Percentiles rank a stretch among this genome's conserved stretches.
phyloP scores from a whole-genome alignment of 2,888 invertebrate species.

The Pocota personata region DNA sequence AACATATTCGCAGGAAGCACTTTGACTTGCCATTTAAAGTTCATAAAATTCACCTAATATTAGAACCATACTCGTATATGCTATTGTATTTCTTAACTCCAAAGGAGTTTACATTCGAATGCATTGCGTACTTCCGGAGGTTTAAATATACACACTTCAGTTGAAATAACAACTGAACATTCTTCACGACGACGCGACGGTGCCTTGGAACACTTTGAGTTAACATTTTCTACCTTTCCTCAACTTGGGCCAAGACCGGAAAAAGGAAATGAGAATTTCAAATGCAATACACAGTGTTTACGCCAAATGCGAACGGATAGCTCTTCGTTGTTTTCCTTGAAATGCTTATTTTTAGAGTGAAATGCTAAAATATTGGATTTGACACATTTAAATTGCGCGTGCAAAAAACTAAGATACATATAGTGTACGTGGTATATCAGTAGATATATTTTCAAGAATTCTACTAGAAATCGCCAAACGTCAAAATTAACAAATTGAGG shows the following conservation, averaged over 20 bases:
- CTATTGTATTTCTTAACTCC: constrained; percentile 14
- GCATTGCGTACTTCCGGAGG: constrained; percentile 71
- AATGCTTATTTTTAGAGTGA: constrained; percentile 32
- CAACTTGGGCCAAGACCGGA: constrained; percentile 39
- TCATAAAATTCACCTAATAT: constrained; percentile 27
- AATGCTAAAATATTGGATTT: constrained; percentile 38
- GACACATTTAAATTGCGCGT: constrained; percentile 55
- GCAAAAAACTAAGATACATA: too few relatives aligned
- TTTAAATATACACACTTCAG: constrained; percentile 17
- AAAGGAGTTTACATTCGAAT: constrained; percentile 49
- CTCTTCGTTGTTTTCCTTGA: not conserved
- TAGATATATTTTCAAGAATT: too few relatives aligned
- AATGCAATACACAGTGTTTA: constrained; percentile 47
- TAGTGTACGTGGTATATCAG: too few relatives aligned
- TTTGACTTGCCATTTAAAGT: constrained; percentile 71
- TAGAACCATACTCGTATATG: not conserved
- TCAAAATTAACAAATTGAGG: too few relatives aligned
- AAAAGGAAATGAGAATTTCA: constrained; percentile 72
- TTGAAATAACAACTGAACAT: not conserved
- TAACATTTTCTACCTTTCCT: constrained; percentile 26
- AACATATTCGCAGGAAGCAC: constrained; percentile 68
- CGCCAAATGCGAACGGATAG: constrained; percentile 18
- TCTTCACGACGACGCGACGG: too few relatives aligned
- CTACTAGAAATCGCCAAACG: too few relatives aligned
- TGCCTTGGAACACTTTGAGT: not conserved